These are phyloP conservation scores for Trisateles emortualis DNA, from an alignment of 2,888 invertebrate genomes.

Conservation along the genomic window DNA sequence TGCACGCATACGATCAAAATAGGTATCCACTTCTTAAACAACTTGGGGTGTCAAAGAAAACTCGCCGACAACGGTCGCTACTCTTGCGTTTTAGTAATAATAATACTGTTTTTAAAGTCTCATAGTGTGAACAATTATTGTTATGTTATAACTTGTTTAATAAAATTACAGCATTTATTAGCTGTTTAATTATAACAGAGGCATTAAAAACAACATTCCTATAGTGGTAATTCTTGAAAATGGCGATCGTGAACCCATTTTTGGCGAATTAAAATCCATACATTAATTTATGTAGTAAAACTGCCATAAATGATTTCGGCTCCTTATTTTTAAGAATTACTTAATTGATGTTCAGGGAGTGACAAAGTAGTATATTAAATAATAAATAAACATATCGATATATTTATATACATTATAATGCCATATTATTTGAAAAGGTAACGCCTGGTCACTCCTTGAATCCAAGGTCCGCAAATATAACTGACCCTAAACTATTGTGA, in stretches of 20 bases:
- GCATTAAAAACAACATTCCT: constrained; percentile 37
- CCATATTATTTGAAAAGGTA: constrained; percentile 3
- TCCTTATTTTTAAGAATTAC: too few species aligned
- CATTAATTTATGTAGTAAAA: too few species aligned
- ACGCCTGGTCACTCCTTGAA: constrained; percentile 32
- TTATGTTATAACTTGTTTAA: background rate
- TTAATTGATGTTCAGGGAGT: background rate
- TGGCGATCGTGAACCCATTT: background rate
- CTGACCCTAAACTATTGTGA: constrained; percentile 47
- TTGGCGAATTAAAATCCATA: too few species aligned
- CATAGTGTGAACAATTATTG: background rate
- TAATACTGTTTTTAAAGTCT: constrained; percentile 8
- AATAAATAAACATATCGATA: background rate
- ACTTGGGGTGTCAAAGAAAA: too few species aligned
- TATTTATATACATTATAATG: background rate
- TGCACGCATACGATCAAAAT: too few species aligned
- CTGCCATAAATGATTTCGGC: background rate
- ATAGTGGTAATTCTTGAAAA: background rate
- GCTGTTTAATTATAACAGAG: constrained; percentile 15
- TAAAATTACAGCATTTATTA: background rate
- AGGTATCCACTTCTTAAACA: too few species aligned
- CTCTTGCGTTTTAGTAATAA: background rate
- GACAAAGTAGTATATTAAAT: background rate
- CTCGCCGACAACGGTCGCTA: constrained; percentile 10
- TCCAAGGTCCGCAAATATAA: constrained; percentile 24